These are phyloP conservation scores for Argyrosomus japonicus DNA, from an alignment of 2,113 vertebrate genomes.

Conservation along the genomic window DNA sequence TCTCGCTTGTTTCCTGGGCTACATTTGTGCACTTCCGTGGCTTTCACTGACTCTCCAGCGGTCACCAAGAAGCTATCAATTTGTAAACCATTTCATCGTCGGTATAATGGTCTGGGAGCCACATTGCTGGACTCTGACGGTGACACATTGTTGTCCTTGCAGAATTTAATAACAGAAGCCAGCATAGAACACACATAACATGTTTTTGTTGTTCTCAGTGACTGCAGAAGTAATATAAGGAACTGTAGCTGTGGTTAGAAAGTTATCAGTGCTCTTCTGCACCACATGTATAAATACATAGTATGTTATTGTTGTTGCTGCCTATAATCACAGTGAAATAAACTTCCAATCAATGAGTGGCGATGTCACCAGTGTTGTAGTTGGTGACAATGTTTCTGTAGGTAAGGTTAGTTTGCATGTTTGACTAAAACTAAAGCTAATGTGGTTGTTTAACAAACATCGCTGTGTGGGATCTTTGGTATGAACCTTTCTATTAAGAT, in stretches of 20 bases:
- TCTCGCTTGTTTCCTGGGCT: neutral
- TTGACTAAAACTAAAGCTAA: too few species aligned
- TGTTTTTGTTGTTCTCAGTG: slow-evolving; percentile 3
- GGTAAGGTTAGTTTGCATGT: too few species aligned
- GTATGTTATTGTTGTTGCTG: slow-evolving; percentile 7
- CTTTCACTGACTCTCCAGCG: neutral
- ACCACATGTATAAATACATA: neutral
- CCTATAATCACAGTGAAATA: neutral
- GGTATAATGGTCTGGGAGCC: too few species aligned
- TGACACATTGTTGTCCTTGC: neutral
- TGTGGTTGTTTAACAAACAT: too few species aligned
- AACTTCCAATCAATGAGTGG: neutral
- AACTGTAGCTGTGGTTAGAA: neutral
- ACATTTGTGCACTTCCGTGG: neutral
- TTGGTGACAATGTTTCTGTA: neutral
- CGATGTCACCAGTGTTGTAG: neutral
- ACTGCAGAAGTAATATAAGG: neutral
- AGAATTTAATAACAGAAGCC: neutral
- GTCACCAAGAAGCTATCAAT: slow-evolving; percentile 1
- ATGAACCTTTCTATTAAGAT: too few species aligned
- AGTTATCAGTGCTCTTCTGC: neutral
- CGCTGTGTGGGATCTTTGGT: too few species aligned
- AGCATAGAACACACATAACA: neutral
- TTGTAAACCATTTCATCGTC: neutral
- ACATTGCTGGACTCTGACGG: neutral